Evolutionary conservation across 2,797 vertebrate genomes (phyloP).

Genomic region (Chiroxiphia lanceolata): DNA sequence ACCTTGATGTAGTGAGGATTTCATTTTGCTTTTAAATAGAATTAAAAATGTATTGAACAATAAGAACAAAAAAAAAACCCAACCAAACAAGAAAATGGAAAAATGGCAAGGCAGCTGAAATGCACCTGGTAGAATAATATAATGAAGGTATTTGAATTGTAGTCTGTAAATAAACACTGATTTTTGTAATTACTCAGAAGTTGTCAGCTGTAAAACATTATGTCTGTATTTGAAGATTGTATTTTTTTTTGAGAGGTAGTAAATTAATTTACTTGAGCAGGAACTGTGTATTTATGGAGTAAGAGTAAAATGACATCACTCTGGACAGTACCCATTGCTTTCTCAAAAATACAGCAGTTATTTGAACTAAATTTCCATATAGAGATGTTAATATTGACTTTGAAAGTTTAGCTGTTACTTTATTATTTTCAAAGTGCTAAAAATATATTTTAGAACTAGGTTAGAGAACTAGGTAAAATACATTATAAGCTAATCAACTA

Average conservation of each 20-base stretch:
- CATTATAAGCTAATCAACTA: neutral
- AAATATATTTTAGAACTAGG: neutral
- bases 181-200: neutral
- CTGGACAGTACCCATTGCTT: neutral
- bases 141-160: neutral
- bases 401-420: neutral
- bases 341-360: neutral
- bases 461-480: neutral
- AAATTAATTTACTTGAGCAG: neutral
- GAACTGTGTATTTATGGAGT: neutral
- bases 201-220: neutral
- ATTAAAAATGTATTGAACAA: neutral
- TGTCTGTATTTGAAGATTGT: neutral
- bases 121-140: neutral
- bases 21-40: neutral
- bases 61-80: neutral
- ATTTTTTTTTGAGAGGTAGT: neutral
- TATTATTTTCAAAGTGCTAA: neutral
- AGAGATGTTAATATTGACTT: neutral
- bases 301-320: neutral
- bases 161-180: slow-evolving; percentile 15
- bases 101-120: neutral
- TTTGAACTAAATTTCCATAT: neutral
- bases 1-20: neutral
- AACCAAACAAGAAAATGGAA: neutral